Base-by-base conservation (phyloP, 2,888 invertebrate species). In the Brenthis ino region DNA sequence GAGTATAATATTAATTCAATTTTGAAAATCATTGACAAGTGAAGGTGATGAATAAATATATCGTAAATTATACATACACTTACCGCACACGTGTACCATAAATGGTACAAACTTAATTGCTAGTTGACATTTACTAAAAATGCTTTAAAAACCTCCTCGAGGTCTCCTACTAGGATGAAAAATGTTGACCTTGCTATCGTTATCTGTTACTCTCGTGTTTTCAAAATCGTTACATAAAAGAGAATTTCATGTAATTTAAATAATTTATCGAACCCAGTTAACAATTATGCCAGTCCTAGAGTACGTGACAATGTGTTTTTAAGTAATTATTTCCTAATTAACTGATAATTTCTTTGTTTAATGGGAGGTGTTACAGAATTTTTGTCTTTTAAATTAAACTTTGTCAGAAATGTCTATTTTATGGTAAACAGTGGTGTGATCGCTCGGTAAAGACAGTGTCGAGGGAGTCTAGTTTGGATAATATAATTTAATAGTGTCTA, bases 81-180 rank as follows among this genome's bases (percentile, higher is more conserved):
- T 3, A 43, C 33, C 13, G 53, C 43, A 43, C 63, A 53, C 51
- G 61, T 60, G 60, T 28, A 16, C 60, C 63, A 63, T 63, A 53
- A 63, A 63, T 20, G 63, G 53, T 54, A 63, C 51, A 28, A 20
- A 47, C 64, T 63, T 53, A 63, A 63, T 63, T 63, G 63, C 51
- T 51, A 20, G 50, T 67, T 67, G 60, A 61, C 67, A 60, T 67
- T 67, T 67, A 60, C 54, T 48, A 60, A 67, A 60, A 67, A 60
- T 33, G 58, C 56, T 55, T 61, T 61, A 61, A 63, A 43, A 61
- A 56, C 55, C 37, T 61, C 61, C 24, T 63, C 61, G 61, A 67
- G 67, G 67, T 61, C 66, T 58, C 20, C 37, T 16, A 61, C 28
- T 61, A 63, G 50, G 37, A 33, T 61, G 50, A 50, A 67, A 61